phyloP scores from a whole-genome alignment of 2,113 vertebrate species.

The Arenaria interpres region DNA sequence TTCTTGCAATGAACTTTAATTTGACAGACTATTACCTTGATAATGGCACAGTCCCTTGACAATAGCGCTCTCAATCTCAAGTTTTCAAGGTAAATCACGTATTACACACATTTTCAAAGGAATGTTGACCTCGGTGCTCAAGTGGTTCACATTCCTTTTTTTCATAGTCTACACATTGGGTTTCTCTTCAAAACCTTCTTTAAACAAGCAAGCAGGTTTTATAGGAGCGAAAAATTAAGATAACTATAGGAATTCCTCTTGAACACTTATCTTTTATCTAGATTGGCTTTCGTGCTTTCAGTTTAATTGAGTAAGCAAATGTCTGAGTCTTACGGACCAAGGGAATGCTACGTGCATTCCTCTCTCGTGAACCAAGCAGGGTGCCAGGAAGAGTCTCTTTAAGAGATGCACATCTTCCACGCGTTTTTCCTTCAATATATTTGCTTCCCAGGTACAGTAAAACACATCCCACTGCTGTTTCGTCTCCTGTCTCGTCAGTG shows the following conservation, averaged over 20 bases:
- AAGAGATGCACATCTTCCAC: neutral
- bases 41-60: neutral
- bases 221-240: neutral
- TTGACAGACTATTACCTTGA: neutral
- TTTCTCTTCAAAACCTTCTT: neutral
- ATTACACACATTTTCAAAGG: neutral
- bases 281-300: neutral
- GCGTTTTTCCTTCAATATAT: neutral
- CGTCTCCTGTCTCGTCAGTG: neutral
- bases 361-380: neutral
- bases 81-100: neutral
- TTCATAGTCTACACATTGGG: neutral
- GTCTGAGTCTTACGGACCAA: neutral
- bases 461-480: neutral
- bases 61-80: neutral
- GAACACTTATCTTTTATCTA: neutral
- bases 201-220: neutral
- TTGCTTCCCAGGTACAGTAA: neutral
- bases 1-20: neutral
- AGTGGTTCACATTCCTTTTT: neutral
- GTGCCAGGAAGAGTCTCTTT: neutral
- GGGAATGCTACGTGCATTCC: neutral
- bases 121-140: neutral
- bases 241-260: neutral
- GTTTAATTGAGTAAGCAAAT: neutral